phyloP scores from a whole-genome alignment of 2,888 invertebrate genomes.

The Oscheius sp. region DNA sequence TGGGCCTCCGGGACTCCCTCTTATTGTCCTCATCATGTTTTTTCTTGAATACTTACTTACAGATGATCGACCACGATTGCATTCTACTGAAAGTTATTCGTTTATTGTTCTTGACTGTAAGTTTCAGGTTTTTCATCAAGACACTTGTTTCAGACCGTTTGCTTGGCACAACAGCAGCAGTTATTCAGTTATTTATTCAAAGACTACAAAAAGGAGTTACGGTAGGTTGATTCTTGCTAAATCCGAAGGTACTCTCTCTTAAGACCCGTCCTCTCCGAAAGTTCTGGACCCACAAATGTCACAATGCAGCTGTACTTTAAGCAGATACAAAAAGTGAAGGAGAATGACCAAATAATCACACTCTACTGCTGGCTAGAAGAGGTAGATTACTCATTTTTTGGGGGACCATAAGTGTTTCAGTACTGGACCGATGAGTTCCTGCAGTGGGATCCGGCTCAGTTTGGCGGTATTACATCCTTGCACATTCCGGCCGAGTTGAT shows the following conservation, averaged over 20 bases:
- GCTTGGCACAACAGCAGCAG: conserved; percentile 46
- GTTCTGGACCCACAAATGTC: conserved; percentile 67
- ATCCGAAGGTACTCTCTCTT: conserved; percentile 12
- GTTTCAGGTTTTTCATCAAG: background rate
- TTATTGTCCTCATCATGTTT: background rate
- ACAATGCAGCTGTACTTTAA: conserved; percentile 72
- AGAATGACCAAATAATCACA: conserved; percentile 71
- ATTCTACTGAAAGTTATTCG: conserved; percentile 11
- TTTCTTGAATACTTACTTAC: background rate
- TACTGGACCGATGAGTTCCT: conserved; percentile 66
- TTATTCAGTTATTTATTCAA: conserved; percentile 65
- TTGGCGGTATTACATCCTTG: conserved; percentile 52
- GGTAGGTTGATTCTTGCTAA: conserved; percentile 35
- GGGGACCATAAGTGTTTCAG: conserved; percentile 29
- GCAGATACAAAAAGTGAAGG: conserved; percentile 71
- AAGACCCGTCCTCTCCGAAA: conserved; percentile 58
- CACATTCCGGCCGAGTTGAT: conserved; percentile 63
- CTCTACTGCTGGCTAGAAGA: conserved; percentile 72
- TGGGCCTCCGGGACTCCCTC: background rate
- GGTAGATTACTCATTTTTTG: conserved; percentile 36
- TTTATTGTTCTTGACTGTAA: background rate
- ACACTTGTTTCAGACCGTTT: conserved; percentile 12
- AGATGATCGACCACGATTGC: conserved; percentile 7
- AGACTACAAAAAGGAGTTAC: conserved; percentile 66
- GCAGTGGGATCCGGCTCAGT: conserved; percentile 59